These are phyloP conservation scores for Montipora capricornis DNA, from an alignment of 64 coral and sea anemone species.

Conservation along the genomic window DNA sequence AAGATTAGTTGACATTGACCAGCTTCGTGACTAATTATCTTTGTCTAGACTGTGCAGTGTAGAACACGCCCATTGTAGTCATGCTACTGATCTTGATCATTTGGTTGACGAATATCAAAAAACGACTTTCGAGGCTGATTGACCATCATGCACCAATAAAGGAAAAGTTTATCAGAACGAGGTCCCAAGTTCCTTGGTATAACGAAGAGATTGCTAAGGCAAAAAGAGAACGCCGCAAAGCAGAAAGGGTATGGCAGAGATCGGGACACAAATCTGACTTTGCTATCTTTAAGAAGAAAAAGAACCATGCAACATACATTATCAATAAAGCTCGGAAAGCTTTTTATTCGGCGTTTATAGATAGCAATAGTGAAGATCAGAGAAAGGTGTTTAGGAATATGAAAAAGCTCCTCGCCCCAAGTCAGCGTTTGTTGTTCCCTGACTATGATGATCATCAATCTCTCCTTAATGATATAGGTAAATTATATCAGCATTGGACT, in stretches of 20 bases:
- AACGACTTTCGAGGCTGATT: slow-evolving; percentile 54
- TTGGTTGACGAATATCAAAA: neutral
- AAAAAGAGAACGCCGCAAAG: slow-evolving; percentile 64
- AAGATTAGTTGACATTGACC: neutral
- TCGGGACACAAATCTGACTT: slow-evolving; percentile 61
- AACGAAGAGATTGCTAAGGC: slow-evolving; percentile 75
- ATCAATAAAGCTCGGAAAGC: slow-evolving; percentile 74
- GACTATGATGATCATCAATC: slow-evolving; percentile 54
- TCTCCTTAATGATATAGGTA: slow-evolving; percentile 71
- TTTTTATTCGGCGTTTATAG: slow-evolving; percentile 72
- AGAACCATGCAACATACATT: slow-evolving; percentile 62
- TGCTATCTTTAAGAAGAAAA: slow-evolving; percentile 57
- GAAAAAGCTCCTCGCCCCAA: slow-evolving; percentile 69
- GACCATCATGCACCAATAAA: slow-evolving; percentile 56
- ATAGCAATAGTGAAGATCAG: slow-evolving; percentile 65
- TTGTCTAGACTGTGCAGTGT: slow-evolving; percentile 45
- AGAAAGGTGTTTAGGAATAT: slow-evolving; percentile 71
- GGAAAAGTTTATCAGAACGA: slow-evolving; percentile 31
- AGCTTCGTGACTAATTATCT: slow-evolving; percentile 31
- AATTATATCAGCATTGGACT: slow-evolving; percentile 45
- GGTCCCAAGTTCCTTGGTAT: slow-evolving; percentile 61
- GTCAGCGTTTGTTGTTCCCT: slow-evolving; percentile 45
- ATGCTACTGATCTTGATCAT: neutral
- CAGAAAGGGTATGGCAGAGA: slow-evolving; percentile 65
- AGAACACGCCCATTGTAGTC: slow-evolving; percentile 20